Percentiles rank a stretch among this genome's conserved stretches.
These are phyloP conservation scores for Oenanthe melanoleuca DNA, from an alignment of 2,113 vertebrate genomes.

Conservation along the genomic window DNA sequence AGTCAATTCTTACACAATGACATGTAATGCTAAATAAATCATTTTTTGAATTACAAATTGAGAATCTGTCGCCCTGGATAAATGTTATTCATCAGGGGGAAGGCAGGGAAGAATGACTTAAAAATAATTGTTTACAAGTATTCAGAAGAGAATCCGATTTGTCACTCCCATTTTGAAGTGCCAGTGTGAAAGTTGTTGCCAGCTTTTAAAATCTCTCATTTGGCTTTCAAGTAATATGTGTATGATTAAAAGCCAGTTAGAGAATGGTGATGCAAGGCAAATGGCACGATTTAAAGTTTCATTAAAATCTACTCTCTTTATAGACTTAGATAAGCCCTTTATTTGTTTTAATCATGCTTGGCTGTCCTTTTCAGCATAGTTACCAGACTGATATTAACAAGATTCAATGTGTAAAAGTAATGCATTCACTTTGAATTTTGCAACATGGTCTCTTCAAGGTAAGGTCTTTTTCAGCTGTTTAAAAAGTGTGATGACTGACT, in stretches of 20 bases:
- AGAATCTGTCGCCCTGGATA: background rate
- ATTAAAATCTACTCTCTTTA: background rate
- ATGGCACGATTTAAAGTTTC: background rate
- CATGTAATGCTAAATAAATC: slow-evolving; percentile 41
- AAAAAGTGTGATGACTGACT: background rate
- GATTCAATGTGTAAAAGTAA: background rate
- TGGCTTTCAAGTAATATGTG: background rate
- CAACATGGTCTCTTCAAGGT: background rate
- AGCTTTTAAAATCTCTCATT: slow-evolving; percentile 4
- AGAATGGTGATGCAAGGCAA: background rate
- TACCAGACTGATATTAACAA: background rate
- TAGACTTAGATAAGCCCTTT: background rate
- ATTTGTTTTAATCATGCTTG: slow-evolving; percentile 2
- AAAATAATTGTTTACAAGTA: slow-evolving; percentile 24
- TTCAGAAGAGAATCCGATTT: slow-evolving; percentile 7
- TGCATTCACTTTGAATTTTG: background rate
- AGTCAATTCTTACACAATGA: slow-evolving; percentile 42
- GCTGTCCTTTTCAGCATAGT: background rate
- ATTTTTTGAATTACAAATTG: slow-evolving; percentile 47
- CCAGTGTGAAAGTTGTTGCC: background rate
- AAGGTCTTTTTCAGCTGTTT: background rate
- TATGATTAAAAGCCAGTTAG: slow-evolving; percentile 7
- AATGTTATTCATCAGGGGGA: background rate
- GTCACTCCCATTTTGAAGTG: slow-evolving; percentile 3
- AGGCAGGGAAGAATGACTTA: background rate